Evolutionary conservation across 2,113 vertebrate species (phyloP), one percentile per base, ranked within the genome.

Genomic region (Orycteropus afer): DNA sequence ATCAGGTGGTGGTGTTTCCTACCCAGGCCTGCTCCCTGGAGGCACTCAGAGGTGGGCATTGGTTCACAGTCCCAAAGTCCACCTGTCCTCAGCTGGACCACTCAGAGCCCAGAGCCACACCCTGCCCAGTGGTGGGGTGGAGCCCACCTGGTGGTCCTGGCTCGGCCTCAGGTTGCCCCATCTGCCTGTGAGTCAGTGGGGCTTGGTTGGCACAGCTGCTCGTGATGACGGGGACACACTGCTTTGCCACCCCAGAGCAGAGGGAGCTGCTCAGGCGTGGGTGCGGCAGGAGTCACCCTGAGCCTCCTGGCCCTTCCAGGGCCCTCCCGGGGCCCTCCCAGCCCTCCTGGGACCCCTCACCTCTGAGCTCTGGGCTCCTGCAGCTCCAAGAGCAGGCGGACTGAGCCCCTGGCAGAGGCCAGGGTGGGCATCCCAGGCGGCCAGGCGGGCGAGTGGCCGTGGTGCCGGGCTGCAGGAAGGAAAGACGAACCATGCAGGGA

Each of bases 211-310:
- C 18, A 23, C 13, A 14, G 53, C 45, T 27, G 49, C 42, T 34
- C 7, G 1, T 22, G 15, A 47, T 25, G 14, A 15, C 17, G 27
- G 53, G 23, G 57, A 57, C 1, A 0, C 0, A 47, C 17, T 10
- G 27, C 65, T 93, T 97, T 96, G 91, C 90, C 95, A 95, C 83
- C 93, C 84, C 65, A 23, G 74, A 5, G 57, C 0, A 13, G 65
- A 3, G 74, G 0, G 14, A 9, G 45, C 73, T 0, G 61, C 47
- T 40, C 90, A 7, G 1, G 42, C 18, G 49, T 40, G 53, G 77
- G 65, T 0, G 71, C 5, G 77, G 86, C 4, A 0, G 14, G 17
- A 42, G 45, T 3, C 6, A 0, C 22, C 82, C 27, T 14, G 81
- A 71, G 67, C 32, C 73, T 7, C 13, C 59, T 0, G 0, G 42